Conservation (phyloP, 2,113 vertebrate genomes). For the Connochaetes taurinus region DNA sequence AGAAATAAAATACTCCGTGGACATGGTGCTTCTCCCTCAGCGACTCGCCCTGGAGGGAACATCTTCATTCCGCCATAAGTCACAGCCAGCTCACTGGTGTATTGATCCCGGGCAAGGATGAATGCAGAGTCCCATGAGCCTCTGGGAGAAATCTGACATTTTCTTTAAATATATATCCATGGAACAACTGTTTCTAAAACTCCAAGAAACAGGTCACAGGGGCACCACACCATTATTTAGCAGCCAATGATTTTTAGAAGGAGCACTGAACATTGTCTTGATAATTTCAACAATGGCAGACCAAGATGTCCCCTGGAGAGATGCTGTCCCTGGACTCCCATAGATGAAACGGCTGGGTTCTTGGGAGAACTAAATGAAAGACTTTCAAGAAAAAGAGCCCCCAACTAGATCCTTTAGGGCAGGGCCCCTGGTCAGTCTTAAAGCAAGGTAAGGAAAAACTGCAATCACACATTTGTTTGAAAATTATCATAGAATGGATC, state of each 20-base stretch:
- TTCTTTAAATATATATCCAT: conserved; percentile 73
- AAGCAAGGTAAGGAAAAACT: not conserved
- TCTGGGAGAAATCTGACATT: conserved; percentile 76
- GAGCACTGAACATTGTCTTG: conserved; percentile 70
- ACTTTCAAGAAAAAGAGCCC: not conserved
- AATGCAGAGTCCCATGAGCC: conserved; percentile 78
- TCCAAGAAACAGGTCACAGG: conserved; percentile 76
- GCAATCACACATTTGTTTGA: not conserved
- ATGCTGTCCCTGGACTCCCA: conserved; percentile 52
- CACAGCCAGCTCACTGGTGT: conserved; percentile 67
- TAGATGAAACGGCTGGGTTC: not conserved
- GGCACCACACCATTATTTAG: conserved; percentile 75
- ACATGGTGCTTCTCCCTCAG: conserved; percentile 58
- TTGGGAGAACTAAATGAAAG: not conserved
- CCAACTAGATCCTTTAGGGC: not conserved
- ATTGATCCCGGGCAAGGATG: conserved; percentile 76
- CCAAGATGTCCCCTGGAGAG: conserved; percentile 62
- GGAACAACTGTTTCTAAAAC: conserved; percentile 78
- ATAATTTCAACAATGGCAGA: conserved; percentile 75
- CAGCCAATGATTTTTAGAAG: conserved; percentile 75
- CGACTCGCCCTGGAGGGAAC: conserved; percentile 68
- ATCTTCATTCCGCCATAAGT: conserved; percentile 78
- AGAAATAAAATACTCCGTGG: conserved; percentile 71
- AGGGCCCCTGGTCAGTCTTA: not conserved
- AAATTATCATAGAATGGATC: not conserved